Evolutionary conservation across 1,140 invertebrate genomes (phyloP).

Genomic region (Chelonus insularis): DNA sequence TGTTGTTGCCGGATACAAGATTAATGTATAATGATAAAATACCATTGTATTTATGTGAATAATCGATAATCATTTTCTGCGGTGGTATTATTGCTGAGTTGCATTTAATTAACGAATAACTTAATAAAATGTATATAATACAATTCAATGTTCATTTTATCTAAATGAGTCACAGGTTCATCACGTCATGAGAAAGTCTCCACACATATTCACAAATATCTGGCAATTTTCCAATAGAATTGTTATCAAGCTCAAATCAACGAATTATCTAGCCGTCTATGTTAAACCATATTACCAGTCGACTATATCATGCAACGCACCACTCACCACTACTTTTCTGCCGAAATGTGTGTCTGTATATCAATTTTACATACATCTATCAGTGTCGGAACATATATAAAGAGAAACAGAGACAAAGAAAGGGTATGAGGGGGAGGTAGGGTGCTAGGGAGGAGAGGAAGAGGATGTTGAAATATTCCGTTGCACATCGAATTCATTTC

Average conservation of each 20-base stretch:
- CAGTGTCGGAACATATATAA: not conserved
- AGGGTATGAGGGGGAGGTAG: too few species aligned
- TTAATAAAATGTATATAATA: too few species aligned
- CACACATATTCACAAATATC: not conserved
- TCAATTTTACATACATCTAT: not conserved
- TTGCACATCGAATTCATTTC: constrained; percentile 34
- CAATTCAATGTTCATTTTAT: too few species aligned
- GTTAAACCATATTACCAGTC: constrained; percentile 33
- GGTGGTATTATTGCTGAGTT: too few species aligned
- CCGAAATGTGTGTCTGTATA: not conserved
- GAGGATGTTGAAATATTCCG: constrained; percentile 21
- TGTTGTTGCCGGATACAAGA: too few species aligned
- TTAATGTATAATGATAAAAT: too few species aligned
- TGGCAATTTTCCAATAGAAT: constrained; percentile 20
- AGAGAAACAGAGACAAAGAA: too few species aligned
- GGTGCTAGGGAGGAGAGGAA: not conserved
- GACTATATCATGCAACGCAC: constrained; percentile 22
- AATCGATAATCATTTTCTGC: too few species aligned
- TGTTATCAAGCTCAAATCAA: constrained; percentile 27
- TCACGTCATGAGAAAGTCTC: not conserved
- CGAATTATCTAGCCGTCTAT: constrained; percentile 29
- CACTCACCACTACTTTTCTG: not conserved
- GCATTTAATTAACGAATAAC: too few species aligned
- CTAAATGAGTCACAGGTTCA: too few species aligned
- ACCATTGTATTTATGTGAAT: too few species aligned